Percentiles rank a stretch among this genome's conserved stretches.
phyloP scores from a whole-genome alignment of 2,113 vertebrate genomes.

The Lepus europaeus region DNA sequence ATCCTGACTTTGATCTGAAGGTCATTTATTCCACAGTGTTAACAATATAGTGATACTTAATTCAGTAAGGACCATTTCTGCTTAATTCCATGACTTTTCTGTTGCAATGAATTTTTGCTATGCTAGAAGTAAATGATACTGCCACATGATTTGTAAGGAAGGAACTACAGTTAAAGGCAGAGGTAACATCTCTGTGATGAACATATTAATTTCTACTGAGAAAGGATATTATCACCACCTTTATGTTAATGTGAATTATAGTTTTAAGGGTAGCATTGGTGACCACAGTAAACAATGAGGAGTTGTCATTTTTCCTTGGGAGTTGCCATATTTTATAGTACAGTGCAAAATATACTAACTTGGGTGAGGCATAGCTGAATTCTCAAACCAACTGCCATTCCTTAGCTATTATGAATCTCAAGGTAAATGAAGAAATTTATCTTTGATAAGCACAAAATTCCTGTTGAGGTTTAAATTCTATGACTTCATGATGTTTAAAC shows the following conservation, averaged over 20 bases:
- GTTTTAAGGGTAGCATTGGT: neutral
- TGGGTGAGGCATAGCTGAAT: neutral
- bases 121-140: neutral
- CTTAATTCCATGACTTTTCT: neutral
- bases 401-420: neutral
- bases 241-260: neutral
- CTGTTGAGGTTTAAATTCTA: neutral
- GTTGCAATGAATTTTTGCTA: neutral
- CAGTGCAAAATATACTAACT: neutral
- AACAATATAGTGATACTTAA: slow-evolving; percentile 7
- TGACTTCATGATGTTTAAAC: slow-evolving; percentile 26
- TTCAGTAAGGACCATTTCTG: neutral
- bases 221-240: neutral
- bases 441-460: neutral
- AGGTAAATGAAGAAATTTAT: neutral
- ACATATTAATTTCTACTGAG: slow-evolving; percentile 11
- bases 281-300: neutral
- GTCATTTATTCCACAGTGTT: slow-evolving; percentile 3
- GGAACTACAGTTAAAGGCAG: neutral
- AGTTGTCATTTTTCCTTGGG: neutral
- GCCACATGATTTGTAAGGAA: neutral
- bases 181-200: neutral
- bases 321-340: neutral
- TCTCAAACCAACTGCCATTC: neutral
- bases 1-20: slow-evolving; percentile 42